Conservation (phyloP, 2,113 vertebrate genomes). For the Caretta caretta region DNA sequence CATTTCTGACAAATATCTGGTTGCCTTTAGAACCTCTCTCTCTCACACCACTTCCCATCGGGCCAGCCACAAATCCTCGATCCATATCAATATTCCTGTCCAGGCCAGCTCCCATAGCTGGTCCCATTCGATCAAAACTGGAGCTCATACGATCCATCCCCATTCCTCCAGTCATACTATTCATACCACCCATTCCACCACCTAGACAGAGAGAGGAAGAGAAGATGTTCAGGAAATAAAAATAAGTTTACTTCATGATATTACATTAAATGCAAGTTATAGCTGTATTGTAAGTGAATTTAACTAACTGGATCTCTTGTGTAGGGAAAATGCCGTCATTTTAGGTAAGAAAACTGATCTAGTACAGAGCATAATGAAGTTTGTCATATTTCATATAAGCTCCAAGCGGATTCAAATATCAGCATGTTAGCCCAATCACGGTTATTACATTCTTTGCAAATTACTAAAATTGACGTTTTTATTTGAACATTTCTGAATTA, state of each 20-base stretch:
- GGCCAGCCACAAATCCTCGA: slow-evolving; percentile 89
- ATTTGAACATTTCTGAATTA: too few species aligned
- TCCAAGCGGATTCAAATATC: too few species aligned
- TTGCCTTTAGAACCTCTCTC: slow-evolving; percentile 94
- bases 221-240: not conserved
- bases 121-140: slow-evolving; percentile 91
- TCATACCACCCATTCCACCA: slow-evolving; percentile 88
- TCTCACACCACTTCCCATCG: slow-evolving; percentile 89
- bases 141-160: slow-evolving; percentile 90
- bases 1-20: slow-evolving; percentile 99
- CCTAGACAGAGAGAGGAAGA: slow-evolving; percentile 53
- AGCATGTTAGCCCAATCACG: too few species aligned
- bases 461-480: too few species aligned
- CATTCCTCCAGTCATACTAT: slow-evolving; percentile 86
- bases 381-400: too few species aligned
- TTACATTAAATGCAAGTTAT: not conserved
- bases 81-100: slow-evolving; percentile 92
- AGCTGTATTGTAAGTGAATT: not conserved
- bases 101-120: slow-evolving; percentile 81
- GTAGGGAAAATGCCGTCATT: not conserved
- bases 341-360: not conserved
- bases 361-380: not conserved
- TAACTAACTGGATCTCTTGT: not conserved
- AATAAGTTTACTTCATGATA: not conserved
- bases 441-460: too few species aligned